Evolutionary conservation across 2,113 vertebrate species (phyloP).

Genomic region (Notiomystis cincta): DNA sequence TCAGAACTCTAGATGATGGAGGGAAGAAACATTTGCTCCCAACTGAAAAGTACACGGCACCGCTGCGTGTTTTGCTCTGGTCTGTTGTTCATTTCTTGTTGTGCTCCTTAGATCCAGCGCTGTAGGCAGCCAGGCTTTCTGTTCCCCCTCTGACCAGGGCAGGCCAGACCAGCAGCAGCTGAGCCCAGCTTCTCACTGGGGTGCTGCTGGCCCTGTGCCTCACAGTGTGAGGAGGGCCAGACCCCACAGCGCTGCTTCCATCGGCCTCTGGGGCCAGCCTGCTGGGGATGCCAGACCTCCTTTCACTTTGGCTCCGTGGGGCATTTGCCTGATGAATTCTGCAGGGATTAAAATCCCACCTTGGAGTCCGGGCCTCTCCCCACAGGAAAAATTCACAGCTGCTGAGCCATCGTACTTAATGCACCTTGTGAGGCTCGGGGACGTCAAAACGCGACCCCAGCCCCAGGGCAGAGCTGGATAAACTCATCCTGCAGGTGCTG

Average conservation of each 20-base stretch:
- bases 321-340: neutral
- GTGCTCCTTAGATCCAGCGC: constrained; percentile 25
- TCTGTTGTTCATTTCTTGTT: neutral
- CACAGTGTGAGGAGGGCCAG: neutral
- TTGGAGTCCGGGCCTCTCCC: neutral
- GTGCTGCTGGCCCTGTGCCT: neutral
- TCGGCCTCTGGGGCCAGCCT: neutral
- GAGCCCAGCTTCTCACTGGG: neutral
- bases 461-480: neutral
- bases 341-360: neutral
- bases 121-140: neutral
- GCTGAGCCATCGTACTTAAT: neutral
- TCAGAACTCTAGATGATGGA: constrained; percentile 12
- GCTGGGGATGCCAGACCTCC: neutral
- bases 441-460: neutral
- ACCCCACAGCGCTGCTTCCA: neutral
- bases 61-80: neutral
- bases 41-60: neutral
- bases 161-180: constrained; percentile 1
- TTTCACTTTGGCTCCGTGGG: neutral
- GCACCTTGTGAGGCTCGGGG: neutral
- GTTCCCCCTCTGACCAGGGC: constrained; percentile 26
- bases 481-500: neutral
- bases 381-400: neutral
- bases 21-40: constrained; percentile 1